phyloP scores from a whole-genome alignment of 2,888 invertebrate species.

The Pegoplata infirma region DNA sequence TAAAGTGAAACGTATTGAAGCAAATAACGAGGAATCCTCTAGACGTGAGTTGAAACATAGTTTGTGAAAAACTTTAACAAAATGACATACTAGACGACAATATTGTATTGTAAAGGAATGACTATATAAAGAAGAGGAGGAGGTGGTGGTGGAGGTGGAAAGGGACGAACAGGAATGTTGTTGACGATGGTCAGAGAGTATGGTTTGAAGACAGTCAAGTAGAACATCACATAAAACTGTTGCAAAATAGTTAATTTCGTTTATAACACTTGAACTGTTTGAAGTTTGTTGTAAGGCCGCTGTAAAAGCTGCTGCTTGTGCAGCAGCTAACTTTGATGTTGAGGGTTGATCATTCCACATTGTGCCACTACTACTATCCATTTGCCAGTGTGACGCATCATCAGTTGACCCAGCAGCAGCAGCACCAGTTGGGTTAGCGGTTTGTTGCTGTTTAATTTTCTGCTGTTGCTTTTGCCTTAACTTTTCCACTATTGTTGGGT shows the following conservation, averaged over 20 bases:
- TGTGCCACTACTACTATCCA: constrained; percentile 38
- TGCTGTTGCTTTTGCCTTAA: constrained; percentile 57
- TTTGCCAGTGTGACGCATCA: constrained; percentile 43
- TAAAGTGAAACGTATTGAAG: constrained; percentile 57
- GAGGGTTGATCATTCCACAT: constrained; percentile 37
- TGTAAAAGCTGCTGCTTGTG: constrained; percentile 41
- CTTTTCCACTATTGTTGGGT: constrained; percentile 69
- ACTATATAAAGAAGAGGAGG: constrained; percentile 17
- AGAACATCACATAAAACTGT: constrained; percentile 76
- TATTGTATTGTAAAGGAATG: constrained; percentile 65
- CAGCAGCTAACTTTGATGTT: constrained; percentile 50
- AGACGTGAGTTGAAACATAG: constrained; percentile 69
- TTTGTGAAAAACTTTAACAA: constrained; percentile 74
- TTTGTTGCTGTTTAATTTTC: constrained; percentile 36
- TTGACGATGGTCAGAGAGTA: constrained; percentile 66
- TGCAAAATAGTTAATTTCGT: constrained; percentile 77
- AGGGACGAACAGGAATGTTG: too few species aligned
- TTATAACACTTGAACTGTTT: constrained; percentile 64
- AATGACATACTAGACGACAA: constrained; percentile 72
- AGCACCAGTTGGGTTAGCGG: constrained; percentile 64
- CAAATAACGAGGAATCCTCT: constrained; percentile 49
- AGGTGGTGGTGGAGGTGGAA: not conserved
- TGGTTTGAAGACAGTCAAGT: constrained; percentile 70
- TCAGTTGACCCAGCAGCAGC: too few species aligned
- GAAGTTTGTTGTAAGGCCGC: constrained; percentile 44